A percentile compares a stretch with the other conserved stretches of the same genome.
phyloP scores from a whole-genome alignment of 2,113 vertebrate genomes.

The Oostethus manadensis region DNA sequence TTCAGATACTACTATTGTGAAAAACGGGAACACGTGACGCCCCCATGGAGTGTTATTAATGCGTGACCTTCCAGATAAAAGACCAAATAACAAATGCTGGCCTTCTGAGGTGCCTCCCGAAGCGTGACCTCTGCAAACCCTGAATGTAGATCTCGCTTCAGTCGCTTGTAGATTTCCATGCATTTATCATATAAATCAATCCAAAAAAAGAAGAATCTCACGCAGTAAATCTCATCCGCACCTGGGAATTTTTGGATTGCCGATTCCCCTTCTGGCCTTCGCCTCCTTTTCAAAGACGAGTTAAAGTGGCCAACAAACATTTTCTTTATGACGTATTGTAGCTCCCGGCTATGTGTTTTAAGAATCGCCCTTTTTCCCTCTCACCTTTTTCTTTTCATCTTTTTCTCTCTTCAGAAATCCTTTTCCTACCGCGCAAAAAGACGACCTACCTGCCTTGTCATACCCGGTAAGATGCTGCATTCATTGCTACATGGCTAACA shows the following conservation, averaged over 20 bases:
- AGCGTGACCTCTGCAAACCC: too few relatives aligned
- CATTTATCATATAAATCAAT: constrained; percentile 11
- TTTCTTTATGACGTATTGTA: neutral
- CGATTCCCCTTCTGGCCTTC: constrained; percentile 26
- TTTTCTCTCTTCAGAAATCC: constrained; percentile 36
- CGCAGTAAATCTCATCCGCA: constrained; percentile 10
- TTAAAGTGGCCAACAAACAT: constrained; percentile 20
- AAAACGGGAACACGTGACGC: too few relatives aligned
- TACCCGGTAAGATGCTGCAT: constrained; percentile 37
- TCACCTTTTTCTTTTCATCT: constrained; percentile 11
- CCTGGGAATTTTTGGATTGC: constrained; percentile 23
- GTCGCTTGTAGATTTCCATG: constrained; percentile 11
- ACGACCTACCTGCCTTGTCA: constrained; percentile 22
- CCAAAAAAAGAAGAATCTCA: neutral
- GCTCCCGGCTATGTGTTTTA: constrained; percentile 12
- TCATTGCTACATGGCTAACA: too few relatives aligned
- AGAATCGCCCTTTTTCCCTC: constrained; percentile 3
- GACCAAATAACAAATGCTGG: neutral
- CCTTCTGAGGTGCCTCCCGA: neutral
- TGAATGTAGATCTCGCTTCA: neutral
- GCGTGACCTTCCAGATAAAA: neutral
- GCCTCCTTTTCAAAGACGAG: constrained; percentile 41
- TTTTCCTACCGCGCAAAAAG: constrained; percentile 24
- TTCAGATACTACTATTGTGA: too few relatives aligned
- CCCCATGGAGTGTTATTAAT: neutral